phyloP scores from a whole-genome alignment of 2,797 vertebrate species.

The Pseudochirops corinnae region DNA sequence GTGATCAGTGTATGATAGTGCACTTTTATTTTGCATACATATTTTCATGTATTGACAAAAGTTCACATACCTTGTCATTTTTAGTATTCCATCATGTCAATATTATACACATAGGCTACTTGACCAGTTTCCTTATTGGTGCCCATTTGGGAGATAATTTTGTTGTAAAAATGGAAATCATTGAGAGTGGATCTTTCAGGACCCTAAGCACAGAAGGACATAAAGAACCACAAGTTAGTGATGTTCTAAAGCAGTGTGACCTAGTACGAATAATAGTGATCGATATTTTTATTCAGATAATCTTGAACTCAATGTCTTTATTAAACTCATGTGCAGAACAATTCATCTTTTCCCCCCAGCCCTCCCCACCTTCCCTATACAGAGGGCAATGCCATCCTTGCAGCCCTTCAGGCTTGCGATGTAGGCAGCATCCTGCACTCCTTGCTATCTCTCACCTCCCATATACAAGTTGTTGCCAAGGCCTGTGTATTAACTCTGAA shows the following conservation, averaged over 20 bases:
- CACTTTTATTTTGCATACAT: background rate
- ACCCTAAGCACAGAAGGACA: background rate
- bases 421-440: background rate
- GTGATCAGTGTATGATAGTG: background rate
- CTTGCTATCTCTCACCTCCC: background rate
- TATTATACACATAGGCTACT: background rate
- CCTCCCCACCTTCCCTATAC: background rate
- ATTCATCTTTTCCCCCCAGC: background rate
- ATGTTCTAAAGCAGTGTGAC: background rate
- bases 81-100: background rate
- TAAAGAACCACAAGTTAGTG: background rate
- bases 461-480: background rate
- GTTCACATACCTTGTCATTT: background rate
- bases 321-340: background rate
- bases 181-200: background rate
- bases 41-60: background rate
- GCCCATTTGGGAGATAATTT: background rate
- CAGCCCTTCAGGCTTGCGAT: background rate
- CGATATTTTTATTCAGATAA: background rate
- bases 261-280: background rate
- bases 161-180: background rate
- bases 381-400: background rate
- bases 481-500: background rate
- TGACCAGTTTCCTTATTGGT: background rate
- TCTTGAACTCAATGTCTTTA: background rate